A percentile compares a stretch with the other conserved stretches of the same genome.
Conservation (phyloP, 2,113 vertebrate genomes). For the Daboia siamensis region DNA sequence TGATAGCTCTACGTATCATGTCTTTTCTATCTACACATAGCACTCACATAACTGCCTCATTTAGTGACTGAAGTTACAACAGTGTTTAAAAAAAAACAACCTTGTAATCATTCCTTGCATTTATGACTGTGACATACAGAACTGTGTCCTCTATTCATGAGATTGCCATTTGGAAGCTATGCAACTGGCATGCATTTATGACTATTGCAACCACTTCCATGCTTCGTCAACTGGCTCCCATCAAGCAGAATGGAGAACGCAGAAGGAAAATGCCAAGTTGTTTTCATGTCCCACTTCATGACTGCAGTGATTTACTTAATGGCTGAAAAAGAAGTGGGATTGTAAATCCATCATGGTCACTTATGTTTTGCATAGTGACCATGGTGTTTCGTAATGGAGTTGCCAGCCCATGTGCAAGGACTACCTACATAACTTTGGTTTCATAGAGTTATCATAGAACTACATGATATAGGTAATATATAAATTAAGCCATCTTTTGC, state of each 20-base stretch:
- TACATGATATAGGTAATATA: background rate
- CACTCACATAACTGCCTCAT: background rate
- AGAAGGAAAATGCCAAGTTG: background rate
- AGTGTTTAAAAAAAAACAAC: background rate
- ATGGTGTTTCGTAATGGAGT: background rate
- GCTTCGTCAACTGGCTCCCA: background rate
- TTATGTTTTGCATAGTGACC: background rate
- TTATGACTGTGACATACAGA: background rate
- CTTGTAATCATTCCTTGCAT: background rate
- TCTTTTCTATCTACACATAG: background rate
- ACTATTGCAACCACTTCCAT: background rate
- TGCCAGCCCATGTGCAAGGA: background rate
- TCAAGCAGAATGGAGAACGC: background rate
- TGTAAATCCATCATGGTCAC: background rate
- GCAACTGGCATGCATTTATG: background rate
- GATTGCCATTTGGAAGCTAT: background rate
- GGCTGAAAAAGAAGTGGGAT: background rate
- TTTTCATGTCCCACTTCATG: background rate
- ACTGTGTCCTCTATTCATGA: background rate
- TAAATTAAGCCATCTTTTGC: background rate
- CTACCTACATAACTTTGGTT: background rate
- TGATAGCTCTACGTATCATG: background rate
- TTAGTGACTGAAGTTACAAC: background rate
- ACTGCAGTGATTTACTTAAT: background rate
- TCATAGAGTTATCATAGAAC: background rate